A percentile compares a stretch with the other conserved stretches of the same genome.
Evolutionary conservation across 2,113 vertebrate genomes (phyloP).

Genomic region (Triplophysa dalaica): DNA sequence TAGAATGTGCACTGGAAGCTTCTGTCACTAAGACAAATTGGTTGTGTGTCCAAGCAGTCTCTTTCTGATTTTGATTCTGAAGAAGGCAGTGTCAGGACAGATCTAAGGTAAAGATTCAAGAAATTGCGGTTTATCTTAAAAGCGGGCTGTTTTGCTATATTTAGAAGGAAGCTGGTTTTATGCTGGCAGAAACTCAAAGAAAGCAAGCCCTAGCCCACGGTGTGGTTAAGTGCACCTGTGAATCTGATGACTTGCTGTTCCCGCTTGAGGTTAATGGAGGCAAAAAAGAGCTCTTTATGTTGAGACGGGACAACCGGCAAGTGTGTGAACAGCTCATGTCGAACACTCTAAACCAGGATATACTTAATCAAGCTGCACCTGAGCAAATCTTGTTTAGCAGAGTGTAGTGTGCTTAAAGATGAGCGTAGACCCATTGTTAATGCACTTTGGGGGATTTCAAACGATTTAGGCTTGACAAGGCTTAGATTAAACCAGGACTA

Average conservation of each 20-base stretch:
- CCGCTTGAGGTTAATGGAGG: slow-evolving; percentile 59
- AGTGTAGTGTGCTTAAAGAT: background rate
- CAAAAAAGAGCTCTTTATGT: slow-evolving; percentile 58
- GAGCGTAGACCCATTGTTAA: no score
- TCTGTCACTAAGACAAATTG: no score
- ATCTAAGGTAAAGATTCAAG: slow-evolving; percentile 38
- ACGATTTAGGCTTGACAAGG: no score
- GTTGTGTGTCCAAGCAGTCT: no score
- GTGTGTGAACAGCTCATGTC: background rate
- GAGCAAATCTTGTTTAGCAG: slow-evolving; percentile 19
- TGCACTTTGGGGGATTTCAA: no score
- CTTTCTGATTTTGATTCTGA: background rate
- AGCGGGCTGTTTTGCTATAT: slow-evolving; percentile 58
- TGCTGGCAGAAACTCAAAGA: slow-evolving; percentile 68
- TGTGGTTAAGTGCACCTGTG: slow-evolving; percentile 70
- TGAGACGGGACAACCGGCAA: background rate
- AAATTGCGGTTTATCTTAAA: slow-evolving; percentile 39
- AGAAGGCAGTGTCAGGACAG: slow-evolving; percentile 25
- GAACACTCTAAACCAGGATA: slow-evolving; percentile 2
- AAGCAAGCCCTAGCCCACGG: slow-evolving; percentile 51
- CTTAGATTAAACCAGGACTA: no score
- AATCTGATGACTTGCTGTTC: slow-evolving; percentile 75
- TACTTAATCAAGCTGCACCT: slow-evolving; percentile 30
- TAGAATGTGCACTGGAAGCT: no score
- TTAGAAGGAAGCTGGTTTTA: slow-evolving; percentile 63